Conservation (phyloP, 2,888 invertebrate species). For the Melanargia galathea region DNA sequence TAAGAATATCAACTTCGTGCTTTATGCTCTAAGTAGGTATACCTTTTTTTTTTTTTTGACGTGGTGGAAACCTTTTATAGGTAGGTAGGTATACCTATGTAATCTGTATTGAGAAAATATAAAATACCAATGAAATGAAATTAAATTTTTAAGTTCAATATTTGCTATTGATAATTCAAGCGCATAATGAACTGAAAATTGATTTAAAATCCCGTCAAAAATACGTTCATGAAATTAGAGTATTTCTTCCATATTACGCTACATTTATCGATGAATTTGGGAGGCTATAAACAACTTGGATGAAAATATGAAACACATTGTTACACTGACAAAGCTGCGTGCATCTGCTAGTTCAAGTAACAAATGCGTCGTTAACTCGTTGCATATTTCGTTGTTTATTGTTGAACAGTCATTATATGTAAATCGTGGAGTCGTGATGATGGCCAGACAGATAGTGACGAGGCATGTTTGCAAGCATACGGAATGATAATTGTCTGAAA, state of each 20-base stretch:
- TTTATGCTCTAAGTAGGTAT: no score
- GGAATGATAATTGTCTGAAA: constrained; percentile 76
- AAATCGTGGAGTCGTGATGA: constrained; percentile 80
- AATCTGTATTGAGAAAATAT: no score
- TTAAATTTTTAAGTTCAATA: no score
- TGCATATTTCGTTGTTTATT: constrained; percentile 74
- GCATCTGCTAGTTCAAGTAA: constrained; percentile 48
- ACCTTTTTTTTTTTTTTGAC: no score
- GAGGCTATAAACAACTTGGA: not conserved
- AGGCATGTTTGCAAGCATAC: constrained; percentile 76
- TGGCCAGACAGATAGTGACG: constrained; percentile 77
- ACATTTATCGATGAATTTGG: not conserved
- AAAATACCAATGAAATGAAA: no score
- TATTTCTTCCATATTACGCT: not conserved
- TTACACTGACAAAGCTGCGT: constrained; percentile 1
- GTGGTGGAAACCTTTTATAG: no score
- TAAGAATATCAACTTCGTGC: no score
- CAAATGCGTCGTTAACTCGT: constrained; percentile 53
- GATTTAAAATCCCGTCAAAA: no score
- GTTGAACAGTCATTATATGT: constrained; percentile 81
- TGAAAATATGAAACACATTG: not conserved
- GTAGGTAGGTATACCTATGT: no score
- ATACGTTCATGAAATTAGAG: no score
- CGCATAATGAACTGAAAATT: no score
- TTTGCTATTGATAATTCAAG: no score